A percentile compares a stretch with the other conserved stretches of the same genome.
phyloP scores from a whole-genome alignment of 2,888 invertebrate genomes.

The Drosophila mulleri region DNA sequence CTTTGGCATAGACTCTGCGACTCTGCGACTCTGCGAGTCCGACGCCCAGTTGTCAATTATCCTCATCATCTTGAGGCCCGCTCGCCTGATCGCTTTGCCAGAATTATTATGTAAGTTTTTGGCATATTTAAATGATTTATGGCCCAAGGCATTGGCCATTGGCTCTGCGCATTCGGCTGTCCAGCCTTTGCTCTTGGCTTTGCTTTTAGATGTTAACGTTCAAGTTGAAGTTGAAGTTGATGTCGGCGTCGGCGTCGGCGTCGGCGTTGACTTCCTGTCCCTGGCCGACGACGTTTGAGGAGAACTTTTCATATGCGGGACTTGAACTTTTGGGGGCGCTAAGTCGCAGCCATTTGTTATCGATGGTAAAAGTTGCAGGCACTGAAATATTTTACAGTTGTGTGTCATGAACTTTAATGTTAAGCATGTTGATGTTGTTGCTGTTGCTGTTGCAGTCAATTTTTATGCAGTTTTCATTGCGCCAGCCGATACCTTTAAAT shows the following conservation, averaged over 20 bases:
- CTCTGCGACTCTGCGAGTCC: background rate
- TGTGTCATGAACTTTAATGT: slow-evolving; percentile 79
- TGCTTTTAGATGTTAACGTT: slow-evolving; percentile 40
- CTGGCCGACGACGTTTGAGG: slow-evolving; percentile 50
- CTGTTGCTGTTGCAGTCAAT: slow-evolving; percentile 22
- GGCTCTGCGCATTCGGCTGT: slow-evolving; percentile 33
- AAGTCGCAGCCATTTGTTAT: slow-evolving; percentile 75
- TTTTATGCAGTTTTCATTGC: slow-evolving; percentile 62
- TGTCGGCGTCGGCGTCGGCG: slow-evolving; percentile 14
- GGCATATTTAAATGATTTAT: slow-evolving; percentile 81
- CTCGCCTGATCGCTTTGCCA: slow-evolving; percentile 59
- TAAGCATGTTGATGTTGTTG: slow-evolving; percentile 53
- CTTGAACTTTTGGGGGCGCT: slow-evolving; percentile 77
- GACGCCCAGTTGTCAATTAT: slow-evolving; percentile 56
- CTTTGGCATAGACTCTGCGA: no score
- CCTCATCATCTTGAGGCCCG: slow-evolving; percentile 46
- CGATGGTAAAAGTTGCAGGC: slow-evolving; percentile 71
- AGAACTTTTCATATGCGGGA: slow-evolving; percentile 74
- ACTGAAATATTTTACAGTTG: slow-evolving; percentile 77
- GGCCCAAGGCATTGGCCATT: slow-evolving; percentile 75
- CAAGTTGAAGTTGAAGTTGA: slow-evolving; percentile 10
- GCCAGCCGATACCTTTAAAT: slow-evolving; percentile 71
- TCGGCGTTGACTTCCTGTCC: slow-evolving; percentile 65
- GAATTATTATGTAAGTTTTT: slow-evolving; percentile 80
- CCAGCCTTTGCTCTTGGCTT: slow-evolving; percentile 60